These are phyloP conservation scores for Slavum lentiscoides DNA, from an alignment of 2,888 invertebrate genomes.

Conservation along the genomic window DNA sequence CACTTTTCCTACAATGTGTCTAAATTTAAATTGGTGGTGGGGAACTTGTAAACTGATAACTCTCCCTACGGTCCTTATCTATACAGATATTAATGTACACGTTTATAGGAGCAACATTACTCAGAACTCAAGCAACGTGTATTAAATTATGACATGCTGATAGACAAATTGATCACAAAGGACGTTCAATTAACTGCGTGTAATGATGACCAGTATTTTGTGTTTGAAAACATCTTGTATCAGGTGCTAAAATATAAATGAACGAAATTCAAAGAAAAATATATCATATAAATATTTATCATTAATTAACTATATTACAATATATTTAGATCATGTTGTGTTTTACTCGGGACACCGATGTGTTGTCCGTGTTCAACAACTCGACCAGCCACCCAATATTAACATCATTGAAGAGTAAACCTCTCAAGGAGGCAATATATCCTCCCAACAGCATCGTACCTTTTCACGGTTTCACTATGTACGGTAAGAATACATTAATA, in stretches of 20 bases:
- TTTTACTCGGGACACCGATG: conserved; percentile 85
- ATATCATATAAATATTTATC: neutral
- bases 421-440: conserved; percentile 74
- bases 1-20: no score
- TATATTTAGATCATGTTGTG: conserved; percentile 74
- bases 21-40: no score
- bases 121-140: conserved; percentile 80
- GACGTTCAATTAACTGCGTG: conserved; percentile 94
- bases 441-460: conserved; percentile 95
- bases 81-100: neutral
- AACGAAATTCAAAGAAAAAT: no score
- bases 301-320: no score
- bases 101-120: conserved; percentile 65
- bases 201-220: conserved; percentile 97
- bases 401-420: conserved; percentile 74
- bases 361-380: conserved; percentile 70
- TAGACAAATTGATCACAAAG: conserved; percentile 92
- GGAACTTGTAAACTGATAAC: no score
- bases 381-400: conserved; percentile 68
- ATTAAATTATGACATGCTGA: conserved; percentile 85
- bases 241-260: conserved; percentile 68
- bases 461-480: conserved; percentile 97
- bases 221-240: conserved; percentile 93
- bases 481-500: conserved; percentile 67
- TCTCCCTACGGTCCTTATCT: no score